Conservation (phyloP, 2,113 vertebrate genomes). For the Ochotona princeps region DNA sequence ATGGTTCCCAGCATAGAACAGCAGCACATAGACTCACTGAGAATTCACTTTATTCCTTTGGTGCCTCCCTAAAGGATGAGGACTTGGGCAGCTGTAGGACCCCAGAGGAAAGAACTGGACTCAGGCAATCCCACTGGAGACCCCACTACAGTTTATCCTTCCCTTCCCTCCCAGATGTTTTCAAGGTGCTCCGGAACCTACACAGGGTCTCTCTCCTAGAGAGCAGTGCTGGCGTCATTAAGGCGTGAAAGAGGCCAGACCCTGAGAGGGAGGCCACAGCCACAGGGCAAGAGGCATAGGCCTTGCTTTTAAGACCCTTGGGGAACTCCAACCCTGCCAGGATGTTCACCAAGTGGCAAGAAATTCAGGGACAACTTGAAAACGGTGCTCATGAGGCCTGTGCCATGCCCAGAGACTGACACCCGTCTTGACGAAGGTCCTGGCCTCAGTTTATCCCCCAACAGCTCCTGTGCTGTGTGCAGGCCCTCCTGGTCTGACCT, state of each 20-base stretch:
- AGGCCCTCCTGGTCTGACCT: not conserved
- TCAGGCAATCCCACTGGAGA: not conserved
- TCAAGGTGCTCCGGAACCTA: not conserved
- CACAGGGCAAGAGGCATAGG: not conserved
- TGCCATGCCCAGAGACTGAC: not conserved
- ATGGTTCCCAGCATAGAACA: not conserved
- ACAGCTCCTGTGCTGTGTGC: not conserved
- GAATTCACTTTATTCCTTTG: conserved; percentile 38
- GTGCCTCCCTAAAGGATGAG: not conserved
- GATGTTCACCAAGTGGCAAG: not conserved
- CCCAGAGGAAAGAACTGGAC: not conserved
- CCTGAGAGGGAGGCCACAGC: not conserved
- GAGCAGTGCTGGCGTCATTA: not conserved
- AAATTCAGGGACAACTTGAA: conserved; percentile 7
- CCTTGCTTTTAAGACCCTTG: not conserved
- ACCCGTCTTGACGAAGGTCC: not conserved
- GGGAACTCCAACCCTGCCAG: not conserved
- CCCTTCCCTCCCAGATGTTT: not conserved
- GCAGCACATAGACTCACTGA: not conserved
- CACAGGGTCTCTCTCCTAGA: not conserved
- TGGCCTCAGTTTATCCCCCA: not conserved
- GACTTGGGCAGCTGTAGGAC: conserved; percentile 55
- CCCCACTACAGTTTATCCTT: not conserved
- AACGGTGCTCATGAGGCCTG: not conserved
- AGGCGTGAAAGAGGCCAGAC: conserved; percentile 2